Evolutionary conservation across 2,113 vertebrate genomes (phyloP).

Genomic region (Thamnophis sirtalis): DNA sequence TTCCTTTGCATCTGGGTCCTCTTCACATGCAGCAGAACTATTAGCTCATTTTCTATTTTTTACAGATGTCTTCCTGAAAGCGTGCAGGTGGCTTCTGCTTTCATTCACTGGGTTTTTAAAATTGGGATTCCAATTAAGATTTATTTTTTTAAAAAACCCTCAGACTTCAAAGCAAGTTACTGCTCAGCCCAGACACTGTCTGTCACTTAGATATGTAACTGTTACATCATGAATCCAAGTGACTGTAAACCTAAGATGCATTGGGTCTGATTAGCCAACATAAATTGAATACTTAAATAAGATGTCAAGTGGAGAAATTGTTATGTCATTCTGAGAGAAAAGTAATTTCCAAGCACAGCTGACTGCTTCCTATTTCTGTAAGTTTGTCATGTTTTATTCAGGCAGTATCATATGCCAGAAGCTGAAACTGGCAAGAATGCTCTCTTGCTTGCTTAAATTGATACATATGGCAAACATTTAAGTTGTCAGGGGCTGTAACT

Average conservation of each 20-base stretch:
- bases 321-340: background rate
- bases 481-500: background rate
- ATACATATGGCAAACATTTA: background rate
- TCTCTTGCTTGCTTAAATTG: background rate
- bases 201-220: conserved; percentile 23
- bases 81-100: background rate
- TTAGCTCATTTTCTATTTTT: conserved; percentile 3
- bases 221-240: conserved; percentile 2
- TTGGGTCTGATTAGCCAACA: background rate
- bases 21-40: background rate
- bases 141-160: conserved; percentile 4
- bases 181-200: background rate
- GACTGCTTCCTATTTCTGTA: background rate
- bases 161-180: conserved; percentile 13
- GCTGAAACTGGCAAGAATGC: background rate
- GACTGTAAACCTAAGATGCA: conserved; percentile 8
- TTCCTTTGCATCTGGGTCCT: background rate
- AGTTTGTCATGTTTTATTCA: background rate
- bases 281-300: conserved; percentile 18
- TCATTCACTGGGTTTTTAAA: background rate
- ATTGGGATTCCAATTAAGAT: conserved; percentile 2
- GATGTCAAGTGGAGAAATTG: background rate
- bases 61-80: background rate
- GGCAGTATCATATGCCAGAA: background rate
- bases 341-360: conserved; percentile 3